phyloP scores from a whole-genome alignment of 2,888 invertebrate species.

The Volucella bombylans region DNA sequence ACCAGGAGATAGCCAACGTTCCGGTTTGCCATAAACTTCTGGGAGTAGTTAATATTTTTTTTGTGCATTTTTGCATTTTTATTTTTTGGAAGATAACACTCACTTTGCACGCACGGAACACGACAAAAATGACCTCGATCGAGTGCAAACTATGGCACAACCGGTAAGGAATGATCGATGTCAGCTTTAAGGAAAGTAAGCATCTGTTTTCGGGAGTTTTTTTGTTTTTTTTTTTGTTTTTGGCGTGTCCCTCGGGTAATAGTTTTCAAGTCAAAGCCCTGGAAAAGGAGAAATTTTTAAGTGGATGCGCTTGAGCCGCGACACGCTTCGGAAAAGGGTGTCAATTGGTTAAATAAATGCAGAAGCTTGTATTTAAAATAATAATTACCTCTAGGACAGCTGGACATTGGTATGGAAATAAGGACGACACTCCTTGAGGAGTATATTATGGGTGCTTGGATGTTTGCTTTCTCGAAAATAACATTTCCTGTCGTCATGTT shows the following conservation, averaged over 20 bases:
- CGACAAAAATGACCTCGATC: constrained; percentile 63
- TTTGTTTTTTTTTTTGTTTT: constrained; percentile 9
- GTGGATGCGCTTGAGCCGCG: constrained; percentile 5
- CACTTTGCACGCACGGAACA: constrained; percentile 56
- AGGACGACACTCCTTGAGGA: too few species aligned
- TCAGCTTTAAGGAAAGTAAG: constrained; percentile 53
- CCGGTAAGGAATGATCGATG: constrained; percentile 61
- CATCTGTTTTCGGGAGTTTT: constrained; percentile 54
- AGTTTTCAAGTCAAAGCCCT: constrained; percentile 26
- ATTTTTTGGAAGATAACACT: constrained; percentile 36
- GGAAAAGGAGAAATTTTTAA: constrained; percentile 30
- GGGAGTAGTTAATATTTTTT: not conserved
- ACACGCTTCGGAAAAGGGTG: constrained; percentile 23
- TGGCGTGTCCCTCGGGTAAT: not conserved
- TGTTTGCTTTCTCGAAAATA: too few species aligned
- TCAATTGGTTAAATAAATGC: constrained; percentile 50
- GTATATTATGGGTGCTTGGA: too few species aligned
- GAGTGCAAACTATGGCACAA: constrained; percentile 32
- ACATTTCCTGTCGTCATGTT: too few species aligned
- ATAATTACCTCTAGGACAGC: too few species aligned
- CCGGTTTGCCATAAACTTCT: constrained; percentile 55
- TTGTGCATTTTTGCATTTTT: constrained; percentile 2
- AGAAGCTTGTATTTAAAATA: constrained; percentile 3
- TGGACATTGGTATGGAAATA: too few species aligned
- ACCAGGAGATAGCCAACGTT: constrained; percentile 25